Evolutionary conservation across 1,140 invertebrate species (phyloP).

Genomic region (Fragariocoptes setiger): DNA sequence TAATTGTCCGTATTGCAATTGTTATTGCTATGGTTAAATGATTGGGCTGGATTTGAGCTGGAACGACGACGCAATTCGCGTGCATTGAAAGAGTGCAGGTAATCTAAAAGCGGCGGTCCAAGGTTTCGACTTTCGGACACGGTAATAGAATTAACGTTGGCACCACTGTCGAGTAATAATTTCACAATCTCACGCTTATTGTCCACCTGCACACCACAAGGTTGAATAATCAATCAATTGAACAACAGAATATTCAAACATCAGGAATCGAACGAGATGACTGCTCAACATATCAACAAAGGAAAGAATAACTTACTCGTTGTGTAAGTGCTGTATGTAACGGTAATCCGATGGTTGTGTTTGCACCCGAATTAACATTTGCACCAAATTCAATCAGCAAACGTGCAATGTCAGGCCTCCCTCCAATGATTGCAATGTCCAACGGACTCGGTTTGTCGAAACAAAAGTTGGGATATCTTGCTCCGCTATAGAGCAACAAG

Average conservation of each 20-base stretch:
- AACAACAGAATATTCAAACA: not conserved
- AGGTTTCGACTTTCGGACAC: constrained; percentile 25
- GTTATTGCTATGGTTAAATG: too few species aligned
- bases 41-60: not conserved
- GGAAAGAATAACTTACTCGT: constrained; percentile 16
- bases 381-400: constrained; percentile 26
- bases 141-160: constrained; percentile 43
- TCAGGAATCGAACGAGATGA: constrained; percentile 2
- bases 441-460: constrained; percentile 47
- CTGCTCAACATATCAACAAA: constrained; percentile 3
- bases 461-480: constrained; percentile 27
- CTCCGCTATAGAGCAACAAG: constrained; percentile 44
- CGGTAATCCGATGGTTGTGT: constrained; percentile 39
- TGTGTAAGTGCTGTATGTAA: constrained; percentile 56
- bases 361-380: constrained; percentile 41
- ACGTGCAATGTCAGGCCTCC: constrained; percentile 33
- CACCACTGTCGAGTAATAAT: constrained; percentile 35
- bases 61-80: not conserved
- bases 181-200: constrained; percentile 18
- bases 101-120: constrained; percentile 43
- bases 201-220: not conserved
- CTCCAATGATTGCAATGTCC: constrained; percentile 43
- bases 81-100: constrained; percentile 20
- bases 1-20: too few species aligned
- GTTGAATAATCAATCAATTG: not conserved